phyloP scores from a whole-genome alignment of 2,797 vertebrate species.

The Anas bahamensis region DNA sequence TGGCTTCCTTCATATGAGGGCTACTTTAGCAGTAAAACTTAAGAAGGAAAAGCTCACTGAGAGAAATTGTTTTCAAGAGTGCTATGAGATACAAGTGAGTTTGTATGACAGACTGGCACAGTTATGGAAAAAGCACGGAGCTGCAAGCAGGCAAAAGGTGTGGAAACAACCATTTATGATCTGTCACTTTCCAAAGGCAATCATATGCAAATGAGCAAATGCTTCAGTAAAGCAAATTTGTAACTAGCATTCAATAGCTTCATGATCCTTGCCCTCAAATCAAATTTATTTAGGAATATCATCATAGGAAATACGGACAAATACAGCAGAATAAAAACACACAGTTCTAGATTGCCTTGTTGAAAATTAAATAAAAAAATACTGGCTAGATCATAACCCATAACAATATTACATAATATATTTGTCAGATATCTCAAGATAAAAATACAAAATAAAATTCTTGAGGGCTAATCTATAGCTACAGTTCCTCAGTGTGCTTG shows the following conservation, averaged over 20 bases:
- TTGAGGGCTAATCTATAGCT: slow-evolving; percentile 21
- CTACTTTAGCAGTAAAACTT: neutral
- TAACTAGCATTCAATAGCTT: slow-evolving; percentile 49
- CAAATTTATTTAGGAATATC: slow-evolving; percentile 79
- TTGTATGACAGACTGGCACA: neutral
- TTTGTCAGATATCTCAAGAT: slow-evolving; percentile 39
- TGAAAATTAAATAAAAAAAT: slow-evolving; percentile 75
- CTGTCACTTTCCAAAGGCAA: neutral
- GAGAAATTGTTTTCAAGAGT: neutral
- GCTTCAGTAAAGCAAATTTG: neutral
- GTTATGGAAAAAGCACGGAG: neutral
- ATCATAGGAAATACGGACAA: slow-evolving; percentile 75
- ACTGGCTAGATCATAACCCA: slow-evolving; percentile 59
- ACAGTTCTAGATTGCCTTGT: slow-evolving; percentile 40
- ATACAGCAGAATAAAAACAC: slow-evolving; percentile 74
- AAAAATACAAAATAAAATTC: slow-evolving; percentile 58
- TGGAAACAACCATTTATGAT: neutral
- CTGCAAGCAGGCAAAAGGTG: neutral
- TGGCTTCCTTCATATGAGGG: neutral
- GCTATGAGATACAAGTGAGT: neutral
- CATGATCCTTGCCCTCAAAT: slow-evolving; percentile 68
- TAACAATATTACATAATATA: slow-evolving; percentile 61
- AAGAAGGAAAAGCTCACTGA: neutral
- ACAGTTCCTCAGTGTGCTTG: slow-evolving; percentile 22
- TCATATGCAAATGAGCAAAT: neutral